These are phyloP conservation scores for Drosophila lacertosa DNA, from an alignment of 1,140 invertebrate species.

Conservation along the genomic window DNA sequence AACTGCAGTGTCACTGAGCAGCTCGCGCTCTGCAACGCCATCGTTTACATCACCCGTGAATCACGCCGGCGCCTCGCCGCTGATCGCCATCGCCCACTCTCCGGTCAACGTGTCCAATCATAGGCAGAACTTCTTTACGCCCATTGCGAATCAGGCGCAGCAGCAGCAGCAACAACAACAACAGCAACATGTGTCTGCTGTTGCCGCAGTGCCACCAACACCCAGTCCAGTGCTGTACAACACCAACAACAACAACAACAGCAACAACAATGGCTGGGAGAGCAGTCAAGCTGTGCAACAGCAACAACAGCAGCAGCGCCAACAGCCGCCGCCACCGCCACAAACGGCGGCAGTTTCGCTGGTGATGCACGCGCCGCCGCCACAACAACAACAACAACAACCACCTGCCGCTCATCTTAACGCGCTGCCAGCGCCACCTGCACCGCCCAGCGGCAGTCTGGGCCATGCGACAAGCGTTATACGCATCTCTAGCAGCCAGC, in stretches of 20 bases:
- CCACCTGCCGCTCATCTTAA: slow-evolving; percentile 70
- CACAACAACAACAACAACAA: slow-evolving; percentile 85
- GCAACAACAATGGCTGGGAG: slow-evolving; percentile 66
- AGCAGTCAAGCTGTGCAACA: slow-evolving; percentile 51
- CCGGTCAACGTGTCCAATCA: slow-evolving; percentile 87
- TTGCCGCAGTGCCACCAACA: slow-evolving; percentile 62
- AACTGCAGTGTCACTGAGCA: slow-evolving; percentile 93
- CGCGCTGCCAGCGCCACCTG: slow-evolving; percentile 62
- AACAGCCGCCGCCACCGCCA: slow-evolving; percentile 57
- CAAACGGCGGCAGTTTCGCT: slow-evolving; percentile 82
- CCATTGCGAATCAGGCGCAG: slow-evolving; percentile 87
- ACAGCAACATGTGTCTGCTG: slow-evolving; percentile 56
- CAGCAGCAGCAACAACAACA: slow-evolving; percentile 85
- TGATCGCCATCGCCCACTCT: slow-evolving; percentile 88
- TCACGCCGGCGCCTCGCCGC: slow-evolving; percentile 86
- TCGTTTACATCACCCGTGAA: slow-evolving; percentile 92
- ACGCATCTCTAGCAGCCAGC: slow-evolving; percentile 89
- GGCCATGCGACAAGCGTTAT: slow-evolving; percentile 90
- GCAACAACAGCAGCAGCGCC: slow-evolving; percentile 85
- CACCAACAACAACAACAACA: slow-evolving; percentile 49
- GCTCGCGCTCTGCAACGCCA: slow-evolving; percentile 94
- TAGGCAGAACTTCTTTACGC: slow-evolving; percentile 92
- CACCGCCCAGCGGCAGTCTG: slow-evolving; percentile 77
- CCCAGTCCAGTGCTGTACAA: slow-evolving; percentile 82
- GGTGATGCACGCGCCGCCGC: slow-evolving; percentile 84